phyloP scores from a whole-genome alignment of 1,140 invertebrate species.

The Drosophila murphyi region DNA sequence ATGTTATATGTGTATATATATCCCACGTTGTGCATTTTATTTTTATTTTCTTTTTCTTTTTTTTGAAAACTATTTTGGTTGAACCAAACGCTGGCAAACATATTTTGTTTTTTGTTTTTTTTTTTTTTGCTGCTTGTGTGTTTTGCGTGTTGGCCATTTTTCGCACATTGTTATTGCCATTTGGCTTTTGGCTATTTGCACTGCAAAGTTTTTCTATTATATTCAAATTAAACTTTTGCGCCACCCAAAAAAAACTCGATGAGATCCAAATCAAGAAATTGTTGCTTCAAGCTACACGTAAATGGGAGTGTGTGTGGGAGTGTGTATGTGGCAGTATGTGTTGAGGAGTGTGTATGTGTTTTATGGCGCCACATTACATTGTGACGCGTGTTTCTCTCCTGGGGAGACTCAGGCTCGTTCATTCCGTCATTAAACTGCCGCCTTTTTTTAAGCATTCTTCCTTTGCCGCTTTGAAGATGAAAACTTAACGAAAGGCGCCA shows the following conservation, averaged over 20 bases:
- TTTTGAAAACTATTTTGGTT: constrained; percentile 69
- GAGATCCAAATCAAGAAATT: constrained; percentile 33
- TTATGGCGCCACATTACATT: constrained; percentile 35
- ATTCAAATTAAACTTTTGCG: constrained; percentile 80
- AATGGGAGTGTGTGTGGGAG: neutral
- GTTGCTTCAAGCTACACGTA: constrained; percentile 42
- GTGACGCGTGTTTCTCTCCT: constrained; percentile 24
- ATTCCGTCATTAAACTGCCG: constrained; percentile 65
- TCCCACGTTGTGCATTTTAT: constrained; percentile 20
- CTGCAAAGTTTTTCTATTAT: constrained; percentile 78
- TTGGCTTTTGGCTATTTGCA: constrained; percentile 55
- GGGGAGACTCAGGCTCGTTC: constrained; percentile 60
- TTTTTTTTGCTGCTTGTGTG: constrained; percentile 30
- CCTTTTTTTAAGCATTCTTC: constrained; percentile 27
- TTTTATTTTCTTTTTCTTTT: constrained; percentile 38
- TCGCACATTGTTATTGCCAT: constrained; percentile 48
- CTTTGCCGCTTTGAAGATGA: constrained; percentile 30
- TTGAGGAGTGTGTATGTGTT: constrained; percentile 2
- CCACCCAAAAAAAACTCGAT: constrained; percentile 9
- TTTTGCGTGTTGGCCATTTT: constrained; percentile 48
- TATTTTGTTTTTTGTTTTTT: too few species aligned
- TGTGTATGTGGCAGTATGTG: constrained; percentile 1
- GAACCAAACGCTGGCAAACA: constrained; percentile 12
- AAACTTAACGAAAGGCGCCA: constrained; percentile 29
- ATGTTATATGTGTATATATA: constrained; percentile 60